phyloP scores from a whole-genome alignment of 2,888 invertebrate species.

The Heliconius ethilla region DNA sequence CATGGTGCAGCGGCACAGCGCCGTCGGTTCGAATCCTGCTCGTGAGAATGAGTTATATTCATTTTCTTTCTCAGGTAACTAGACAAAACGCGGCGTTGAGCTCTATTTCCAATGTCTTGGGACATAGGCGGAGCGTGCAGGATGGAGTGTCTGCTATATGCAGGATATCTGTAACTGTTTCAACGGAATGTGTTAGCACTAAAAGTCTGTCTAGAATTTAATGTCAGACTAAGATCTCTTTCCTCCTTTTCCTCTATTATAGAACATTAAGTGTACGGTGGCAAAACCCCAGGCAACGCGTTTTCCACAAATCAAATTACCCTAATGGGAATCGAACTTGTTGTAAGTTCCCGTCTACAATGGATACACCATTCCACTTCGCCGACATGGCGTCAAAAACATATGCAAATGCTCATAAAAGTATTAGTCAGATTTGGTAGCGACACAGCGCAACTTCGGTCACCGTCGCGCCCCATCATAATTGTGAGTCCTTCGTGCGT shows the following conservation, averaged over 20 bases:
- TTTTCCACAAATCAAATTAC: neutral
- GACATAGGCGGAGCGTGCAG: no score
- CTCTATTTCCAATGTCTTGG: no score
- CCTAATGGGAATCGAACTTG: neutral
- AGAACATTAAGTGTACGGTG: neutral
- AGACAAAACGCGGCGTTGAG: neutral
- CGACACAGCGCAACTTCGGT: neutral
- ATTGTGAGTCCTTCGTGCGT: conserved; percentile 5
- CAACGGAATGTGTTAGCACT: no score
- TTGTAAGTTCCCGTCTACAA: no score
- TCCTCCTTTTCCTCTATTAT: neutral
- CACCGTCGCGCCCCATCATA: neutral
- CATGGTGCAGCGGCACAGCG: no score
- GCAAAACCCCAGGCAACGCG: neutral
- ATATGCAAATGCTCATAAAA: neutral
- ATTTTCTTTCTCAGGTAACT: neutral
- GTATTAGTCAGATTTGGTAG: neutral
- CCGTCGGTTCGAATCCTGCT: no score
- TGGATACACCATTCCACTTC: no score
- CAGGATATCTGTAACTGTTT: no score
- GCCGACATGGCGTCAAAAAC: neutral
- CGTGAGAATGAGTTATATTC: no score
- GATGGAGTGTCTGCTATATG: no score
- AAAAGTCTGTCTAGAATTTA: neutral
- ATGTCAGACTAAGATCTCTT: neutral